phyloP scores from a whole-genome alignment of 2,888 invertebrate species.

The Lysandra coridon region DNA sequence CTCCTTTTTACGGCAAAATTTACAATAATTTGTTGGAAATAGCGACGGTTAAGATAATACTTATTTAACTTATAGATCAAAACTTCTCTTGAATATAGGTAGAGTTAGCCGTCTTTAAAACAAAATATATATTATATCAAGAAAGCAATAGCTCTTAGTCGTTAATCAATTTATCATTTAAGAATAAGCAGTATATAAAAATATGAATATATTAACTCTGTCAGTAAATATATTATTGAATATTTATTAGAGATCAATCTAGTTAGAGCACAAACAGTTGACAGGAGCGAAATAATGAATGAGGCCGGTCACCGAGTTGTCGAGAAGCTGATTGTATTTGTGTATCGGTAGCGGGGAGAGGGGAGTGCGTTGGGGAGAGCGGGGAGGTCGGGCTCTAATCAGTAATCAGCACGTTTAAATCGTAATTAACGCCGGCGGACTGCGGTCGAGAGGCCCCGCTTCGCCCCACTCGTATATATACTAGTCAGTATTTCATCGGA shows the following conservation, averaged over 20 bases:
- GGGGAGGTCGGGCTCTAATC: slow-evolving; percentile 1
- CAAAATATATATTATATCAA: no score
- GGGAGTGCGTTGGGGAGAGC: neutral
- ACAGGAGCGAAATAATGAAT: neutral
- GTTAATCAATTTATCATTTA: no score
- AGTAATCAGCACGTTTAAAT: slow-evolving; percentile 28
- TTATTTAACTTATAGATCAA: no score
- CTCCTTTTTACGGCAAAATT: no score
- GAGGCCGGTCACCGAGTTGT: neutral
- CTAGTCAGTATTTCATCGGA: neutral
- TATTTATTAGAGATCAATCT: neutral
- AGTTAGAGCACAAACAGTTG: neutral
- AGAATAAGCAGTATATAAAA: no score
- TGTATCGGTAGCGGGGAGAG: neutral
- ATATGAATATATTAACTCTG: no score
- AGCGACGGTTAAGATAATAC: no score
- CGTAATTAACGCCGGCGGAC: slow-evolving; percentile 22
- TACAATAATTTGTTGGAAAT: no score
- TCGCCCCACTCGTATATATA: neutral
- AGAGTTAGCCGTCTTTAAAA: no score
- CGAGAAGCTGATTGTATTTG: slow-evolving; percentile 7
- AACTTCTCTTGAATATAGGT: no score
- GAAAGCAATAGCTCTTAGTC: no score
- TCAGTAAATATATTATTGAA: neutral
- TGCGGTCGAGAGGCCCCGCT: slow-evolving; percentile 1